phyloP scores from a whole-genome alignment of 2,113 vertebrate genomes.

The Struthidea cinerea region DNA sequence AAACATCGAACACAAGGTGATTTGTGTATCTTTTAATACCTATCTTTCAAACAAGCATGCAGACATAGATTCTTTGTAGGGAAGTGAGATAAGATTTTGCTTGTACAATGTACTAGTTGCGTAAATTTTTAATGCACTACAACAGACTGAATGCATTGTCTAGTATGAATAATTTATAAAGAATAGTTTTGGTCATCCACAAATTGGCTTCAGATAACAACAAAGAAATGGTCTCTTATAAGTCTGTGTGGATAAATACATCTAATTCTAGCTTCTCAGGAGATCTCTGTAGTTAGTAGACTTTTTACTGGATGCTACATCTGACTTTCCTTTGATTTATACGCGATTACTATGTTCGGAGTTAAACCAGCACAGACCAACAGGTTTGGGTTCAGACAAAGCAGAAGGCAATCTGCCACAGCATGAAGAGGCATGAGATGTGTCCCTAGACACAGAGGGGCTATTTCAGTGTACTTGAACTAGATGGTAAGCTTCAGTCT shows the following conservation, averaged over 20 bases:
- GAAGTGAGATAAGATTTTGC: neutral
- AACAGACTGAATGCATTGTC: neutral
- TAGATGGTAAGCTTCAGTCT: neutral
- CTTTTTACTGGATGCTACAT: neutral
- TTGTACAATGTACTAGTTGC: neutral
- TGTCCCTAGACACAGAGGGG: neutral
- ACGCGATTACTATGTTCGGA: neutral
- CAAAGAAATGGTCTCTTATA: neutral
- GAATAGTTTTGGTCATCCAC: neutral
- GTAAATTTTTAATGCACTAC: slow-evolving; percentile 26
- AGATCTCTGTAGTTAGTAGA: neutral
- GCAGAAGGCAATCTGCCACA: neutral
- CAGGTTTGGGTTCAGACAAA: neutral
- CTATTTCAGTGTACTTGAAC: neutral
- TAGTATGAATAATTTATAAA: neutral
- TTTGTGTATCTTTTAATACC: neutral
- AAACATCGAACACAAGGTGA: neutral
- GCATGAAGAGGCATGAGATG: neutral
- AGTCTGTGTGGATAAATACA: neutral
- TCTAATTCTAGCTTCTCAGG: neutral
- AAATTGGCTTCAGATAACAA: neutral
- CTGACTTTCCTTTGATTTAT: neutral
- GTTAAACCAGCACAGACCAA: neutral
- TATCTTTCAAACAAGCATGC: neutral
- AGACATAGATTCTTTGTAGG: neutral